phyloP scores from a whole-genome alignment of 2,797 vertebrate species.

The Novumbra hubbsi region DNA sequence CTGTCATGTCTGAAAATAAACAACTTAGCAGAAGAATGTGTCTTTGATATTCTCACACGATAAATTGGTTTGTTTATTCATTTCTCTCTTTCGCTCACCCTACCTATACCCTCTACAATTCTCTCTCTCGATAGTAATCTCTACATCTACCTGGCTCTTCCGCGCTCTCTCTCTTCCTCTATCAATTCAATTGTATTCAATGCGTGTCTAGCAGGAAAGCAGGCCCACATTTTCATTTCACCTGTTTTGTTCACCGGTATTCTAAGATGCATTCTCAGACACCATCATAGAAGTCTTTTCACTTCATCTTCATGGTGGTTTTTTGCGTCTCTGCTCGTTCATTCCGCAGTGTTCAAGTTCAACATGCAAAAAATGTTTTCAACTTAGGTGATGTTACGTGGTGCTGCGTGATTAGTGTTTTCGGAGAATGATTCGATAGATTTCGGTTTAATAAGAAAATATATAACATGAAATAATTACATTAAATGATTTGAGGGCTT shows the following conservation, averaged over 20 bases:
- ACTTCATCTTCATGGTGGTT: neutral
- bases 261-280: neutral
- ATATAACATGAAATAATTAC: too few species aligned
- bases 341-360: neutral
- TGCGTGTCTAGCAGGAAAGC: neutral
- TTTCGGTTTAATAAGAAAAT: too few species aligned
- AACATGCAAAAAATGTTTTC: neutral
- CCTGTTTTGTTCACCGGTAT: neutral
- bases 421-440: too few species aligned
- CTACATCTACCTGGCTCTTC: neutral
- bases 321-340: neutral
- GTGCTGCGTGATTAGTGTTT: too few species aligned
- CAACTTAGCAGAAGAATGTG: conserved; percentile 11
- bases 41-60: conserved; percentile 15
- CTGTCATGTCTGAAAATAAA: conserved; percentile 14
- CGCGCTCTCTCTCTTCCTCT: neutral
- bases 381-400: neutral
- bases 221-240: neutral
- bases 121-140: neutral
- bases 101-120: neutral
- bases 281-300: neutral
- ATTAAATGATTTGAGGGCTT: too few species aligned
- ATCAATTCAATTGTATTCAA: neutral
- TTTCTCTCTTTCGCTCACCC: too few species aligned
- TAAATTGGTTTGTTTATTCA: conserved; percentile 14